Percentiles rank a stretch among this genome's conserved stretches.
Conservation (phyloP, 2,113 vertebrate species). For the Dendrocopos noguchii region DNA sequence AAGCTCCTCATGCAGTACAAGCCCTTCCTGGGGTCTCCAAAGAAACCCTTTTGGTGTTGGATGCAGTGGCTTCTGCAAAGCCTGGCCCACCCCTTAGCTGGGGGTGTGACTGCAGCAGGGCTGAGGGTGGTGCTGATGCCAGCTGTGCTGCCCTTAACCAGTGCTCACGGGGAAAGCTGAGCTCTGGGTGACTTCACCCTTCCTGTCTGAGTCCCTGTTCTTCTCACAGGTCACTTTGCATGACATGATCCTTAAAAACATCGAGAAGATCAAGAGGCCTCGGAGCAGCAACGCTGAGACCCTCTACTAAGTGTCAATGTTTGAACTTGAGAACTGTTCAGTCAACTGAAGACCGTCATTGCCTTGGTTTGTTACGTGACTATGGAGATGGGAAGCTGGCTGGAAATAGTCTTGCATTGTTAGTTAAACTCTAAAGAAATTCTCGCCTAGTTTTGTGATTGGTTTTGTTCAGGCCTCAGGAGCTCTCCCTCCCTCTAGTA, state of each 20-base stretch:
- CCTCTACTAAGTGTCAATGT: slow-evolving; percentile 87
- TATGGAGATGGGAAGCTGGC: slow-evolving; percentile 82
- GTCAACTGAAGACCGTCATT: slow-evolving; percentile 83
- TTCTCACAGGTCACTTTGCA: slow-evolving; percentile 92
- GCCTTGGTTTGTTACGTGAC: slow-evolving; percentile 85
- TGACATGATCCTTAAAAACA: slow-evolving; percentile 99
- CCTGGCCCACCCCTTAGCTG: not conserved
- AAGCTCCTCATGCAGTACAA: not conserved
- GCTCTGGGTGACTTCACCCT: not conserved
- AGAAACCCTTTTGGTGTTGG: not conserved
- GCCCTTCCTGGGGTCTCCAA: not conserved
- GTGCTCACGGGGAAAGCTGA: not conserved
- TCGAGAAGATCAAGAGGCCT: slow-evolving; percentile 99
- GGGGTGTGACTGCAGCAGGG: not conserved
- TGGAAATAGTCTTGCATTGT: slow-evolving; percentile 80
- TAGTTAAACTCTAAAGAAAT: slow-evolving; percentile 84
- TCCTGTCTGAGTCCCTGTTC: not conserved
- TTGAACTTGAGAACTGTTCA: slow-evolving; percentile 82
- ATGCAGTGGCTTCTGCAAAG: not conserved
- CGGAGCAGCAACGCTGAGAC: slow-evolving; percentile 98
- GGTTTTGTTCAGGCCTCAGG: slow-evolving; percentile 78
- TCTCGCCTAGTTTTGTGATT: slow-evolving; percentile 80
- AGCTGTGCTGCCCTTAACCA: not conserved
- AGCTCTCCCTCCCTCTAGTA: slow-evolving; percentile 56
- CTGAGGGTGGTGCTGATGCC: not conserved